phyloP scores from a whole-genome alignment of 2,113 vertebrate species.

The Engystomops pustulosus region DNA sequence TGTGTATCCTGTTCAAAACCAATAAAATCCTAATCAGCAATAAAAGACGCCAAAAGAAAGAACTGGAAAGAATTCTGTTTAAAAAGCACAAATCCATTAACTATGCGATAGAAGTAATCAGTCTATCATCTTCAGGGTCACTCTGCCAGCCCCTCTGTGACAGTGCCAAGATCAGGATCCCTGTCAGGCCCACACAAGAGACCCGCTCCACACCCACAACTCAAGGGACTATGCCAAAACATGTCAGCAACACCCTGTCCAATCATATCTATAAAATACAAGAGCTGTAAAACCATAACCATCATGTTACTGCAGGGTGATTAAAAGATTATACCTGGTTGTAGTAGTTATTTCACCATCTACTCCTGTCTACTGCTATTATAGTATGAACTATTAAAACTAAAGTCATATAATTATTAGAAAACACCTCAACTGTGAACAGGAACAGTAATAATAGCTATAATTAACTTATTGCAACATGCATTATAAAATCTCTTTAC shows the following conservation, averaged over 20 bases:
- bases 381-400: background rate
- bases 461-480: too few species aligned
- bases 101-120: background rate
- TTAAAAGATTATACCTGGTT: background rate
- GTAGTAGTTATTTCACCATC: background rate
- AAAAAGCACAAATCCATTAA: background rate
- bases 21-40: constrained; percentile 23
- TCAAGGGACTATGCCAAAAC: background rate
- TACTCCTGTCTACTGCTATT: background rate
- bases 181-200: background rate
- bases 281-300: background rate
- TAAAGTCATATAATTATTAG: background rate
- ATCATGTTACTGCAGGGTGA: background rate
- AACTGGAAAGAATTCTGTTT: background rate
- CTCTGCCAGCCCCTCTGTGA: background rate
- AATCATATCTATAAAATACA: background rate
- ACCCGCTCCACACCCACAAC: constrained; percentile 18
- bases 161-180: background rate
- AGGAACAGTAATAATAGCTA: too few species aligned
- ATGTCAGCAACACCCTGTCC: constrained; percentile 11
- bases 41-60: constrained; percentile 16
- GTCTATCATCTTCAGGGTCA: constrained; percentile 6
- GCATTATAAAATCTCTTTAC: too few species aligned
- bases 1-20: constrained; percentile 31
- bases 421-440: background rate